Base-by-base conservation (phyloP, 2,888 invertebrate genomes). In the Escarpia spicata region DNA sequence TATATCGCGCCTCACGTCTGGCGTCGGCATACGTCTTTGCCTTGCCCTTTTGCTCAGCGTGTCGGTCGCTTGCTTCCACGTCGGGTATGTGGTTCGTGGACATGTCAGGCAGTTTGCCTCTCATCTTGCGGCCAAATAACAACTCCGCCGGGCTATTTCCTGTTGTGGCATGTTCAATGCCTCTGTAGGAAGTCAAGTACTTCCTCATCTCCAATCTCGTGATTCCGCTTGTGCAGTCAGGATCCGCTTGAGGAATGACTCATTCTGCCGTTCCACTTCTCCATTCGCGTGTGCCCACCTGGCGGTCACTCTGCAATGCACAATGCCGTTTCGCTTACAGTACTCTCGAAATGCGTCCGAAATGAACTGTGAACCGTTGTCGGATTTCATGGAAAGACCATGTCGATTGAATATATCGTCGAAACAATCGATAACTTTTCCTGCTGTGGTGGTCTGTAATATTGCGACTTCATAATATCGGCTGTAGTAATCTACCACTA, bases 271-370 rank as follows among this genome's bases (percentile, higher is more conserved):
- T 43, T 92, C 92, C 8, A 92, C 91, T 60, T 92, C 92, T 6
- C 92, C 91, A 52, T 92, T 92, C 9, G 92, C 92, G n/a, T 92
- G 92, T 58, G 92, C 45, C 92, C 92, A 92, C 37, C 37, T 43
- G 6, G 92, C 45, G 31, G 92, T 92, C 10, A 92, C 91, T 91
- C 44, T 45, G 10, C 9, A 15, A 19, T 92, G 92, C 90, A 37
- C 26, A 12, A 92, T 92, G 26, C 31, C 15, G 90, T 43, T 90
- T 37, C 26, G n/a, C 58, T 37, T 19, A 15, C 6, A 60, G 60
- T 60, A 60, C 3, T 12, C 60, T 19, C 12, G 15, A 60, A 91
- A 44, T 43, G 1, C 45, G 3, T 91, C n/a, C 15, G 91, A 91
- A 15, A 3, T 10, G 45, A 91, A 91, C 44, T 91, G 91, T 31